These are phyloP conservation scores for Drosophila subpulchrella DNA, from an alignment of 1,140 invertebrate species.

Conservation along the genomic window DNA sequence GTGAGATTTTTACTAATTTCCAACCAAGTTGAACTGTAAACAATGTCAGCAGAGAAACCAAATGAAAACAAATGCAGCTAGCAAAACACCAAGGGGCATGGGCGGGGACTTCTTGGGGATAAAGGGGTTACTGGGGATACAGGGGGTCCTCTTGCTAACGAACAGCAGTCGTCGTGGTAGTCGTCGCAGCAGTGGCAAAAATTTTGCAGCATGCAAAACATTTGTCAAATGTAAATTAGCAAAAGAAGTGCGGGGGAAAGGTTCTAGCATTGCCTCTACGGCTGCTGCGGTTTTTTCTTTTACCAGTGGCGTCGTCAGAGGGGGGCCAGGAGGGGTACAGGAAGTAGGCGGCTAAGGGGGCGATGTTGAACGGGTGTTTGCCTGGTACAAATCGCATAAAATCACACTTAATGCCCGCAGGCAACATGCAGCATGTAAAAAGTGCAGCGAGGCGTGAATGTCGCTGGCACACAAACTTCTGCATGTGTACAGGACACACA, in stretches of 20 bases:
- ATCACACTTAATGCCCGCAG: conserved; percentile 82
- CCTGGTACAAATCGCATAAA: conserved; percentile 77
- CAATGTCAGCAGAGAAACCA: conserved; percentile 72
- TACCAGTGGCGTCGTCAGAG: conserved; percentile 27
- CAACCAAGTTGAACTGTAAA: conserved; percentile 79
- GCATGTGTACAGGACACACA: conserved; percentile 49
- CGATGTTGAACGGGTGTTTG: conserved; percentile 30
- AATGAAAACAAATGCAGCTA: conserved; percentile 80
- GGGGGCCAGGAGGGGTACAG: not conserved
- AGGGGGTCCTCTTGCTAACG: conserved; percentile 51
- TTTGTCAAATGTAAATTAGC: conserved; percentile 82
- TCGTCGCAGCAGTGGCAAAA: conserved; percentile 58
- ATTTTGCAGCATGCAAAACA: conserved; percentile 75
- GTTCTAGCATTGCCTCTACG: conserved; percentile 17
- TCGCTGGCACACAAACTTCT: conserved; percentile 72
- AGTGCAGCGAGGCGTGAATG: conserved; percentile 76
- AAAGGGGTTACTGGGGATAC: not conserved
- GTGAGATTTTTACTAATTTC: conserved; percentile 78
- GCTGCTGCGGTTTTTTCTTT: conserved; percentile 56
- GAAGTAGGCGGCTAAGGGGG: conserved; percentile 9
- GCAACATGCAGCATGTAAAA: conserved; percentile 74
- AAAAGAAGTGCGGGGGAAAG: conserved; percentile 49
- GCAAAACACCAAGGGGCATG: conserved; percentile 53
- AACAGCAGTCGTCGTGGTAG: conserved; percentile 59
- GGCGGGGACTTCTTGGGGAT: not conserved